phyloP scores from a whole-genome alignment of 2,888 invertebrate genomes.

The Stictocephala bisonia region DNA sequence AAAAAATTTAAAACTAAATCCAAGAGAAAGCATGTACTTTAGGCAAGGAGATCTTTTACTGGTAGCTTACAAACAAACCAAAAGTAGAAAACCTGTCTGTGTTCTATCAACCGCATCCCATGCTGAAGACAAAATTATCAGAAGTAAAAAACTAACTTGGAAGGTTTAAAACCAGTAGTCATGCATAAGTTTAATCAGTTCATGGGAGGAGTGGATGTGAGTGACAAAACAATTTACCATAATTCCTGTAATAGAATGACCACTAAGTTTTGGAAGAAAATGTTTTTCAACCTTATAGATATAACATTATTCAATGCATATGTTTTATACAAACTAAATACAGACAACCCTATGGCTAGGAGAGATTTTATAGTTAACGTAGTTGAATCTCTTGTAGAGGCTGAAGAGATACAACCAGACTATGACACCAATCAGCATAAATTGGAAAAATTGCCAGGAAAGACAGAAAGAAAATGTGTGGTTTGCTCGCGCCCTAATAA shows the following conservation, averaged over 20 bases:
- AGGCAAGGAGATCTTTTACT: neutral
- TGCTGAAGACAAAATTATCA: neutral
- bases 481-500: neutral
- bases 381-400: neutral
- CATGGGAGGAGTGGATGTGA: conserved; percentile 36
- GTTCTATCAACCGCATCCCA: conserved; percentile 1
- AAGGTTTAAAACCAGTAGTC: neutral
- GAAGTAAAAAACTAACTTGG: conserved; percentile 6
- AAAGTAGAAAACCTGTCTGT: neutral
- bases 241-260: conserved; percentile 1
- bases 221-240: conserved; percentile 21
- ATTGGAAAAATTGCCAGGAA: neutral
- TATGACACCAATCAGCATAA: neutral
- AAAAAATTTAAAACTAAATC: neutral
- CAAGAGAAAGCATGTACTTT: neutral
- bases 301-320: conserved; percentile 14
- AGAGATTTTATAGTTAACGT: neutral
- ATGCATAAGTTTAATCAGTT: neutral
- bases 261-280: conserved; percentile 31
- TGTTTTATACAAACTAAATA: neutral
- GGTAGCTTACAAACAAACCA: neutral
- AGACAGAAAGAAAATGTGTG: neutral
- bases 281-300: conserved; percentile 23
- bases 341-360: conserved; percentile 6
- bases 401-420: neutral